Conservation (phyloP, 2,797 vertebrate species). For the Coilia nasus region DNA sequence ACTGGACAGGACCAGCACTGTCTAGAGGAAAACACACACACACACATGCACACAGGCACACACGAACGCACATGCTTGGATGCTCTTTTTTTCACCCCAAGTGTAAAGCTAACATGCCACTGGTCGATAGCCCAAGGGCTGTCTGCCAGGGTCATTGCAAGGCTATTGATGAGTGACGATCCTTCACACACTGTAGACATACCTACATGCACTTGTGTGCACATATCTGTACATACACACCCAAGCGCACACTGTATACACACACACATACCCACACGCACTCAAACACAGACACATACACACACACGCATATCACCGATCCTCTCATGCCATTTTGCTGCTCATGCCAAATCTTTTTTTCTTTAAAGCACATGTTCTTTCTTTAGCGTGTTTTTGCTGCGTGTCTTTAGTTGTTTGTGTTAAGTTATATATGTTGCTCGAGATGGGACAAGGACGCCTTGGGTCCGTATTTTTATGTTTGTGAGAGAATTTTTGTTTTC, state of each 20-base stretch:
- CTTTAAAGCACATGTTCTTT: slow-evolving; percentile 31
- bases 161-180: not conserved
- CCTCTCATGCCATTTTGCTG: slow-evolving; percentile 52
- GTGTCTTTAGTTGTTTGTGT: not conserved
- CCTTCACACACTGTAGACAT: not conserved
- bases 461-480: slow-evolving; percentile 10
- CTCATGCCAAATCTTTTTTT: slow-evolving; percentile 57
- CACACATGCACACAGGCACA: not conserved
- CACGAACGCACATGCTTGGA: not conserved
- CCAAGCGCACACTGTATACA: not conserved
- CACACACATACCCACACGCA: not conserved
- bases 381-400: not conserved
- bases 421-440: not conserved
- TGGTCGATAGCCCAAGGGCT: not conserved
- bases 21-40: too few species aligned
- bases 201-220: not conserved
- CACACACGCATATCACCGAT: not conserved
- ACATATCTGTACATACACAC: slow-evolving; percentile 12
- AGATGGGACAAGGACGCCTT: not conserved
- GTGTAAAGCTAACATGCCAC: not conserved
- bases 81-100: not conserved
- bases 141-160: not conserved
- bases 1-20: too few species aligned
- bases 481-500: slow-evolving; percentile 31
- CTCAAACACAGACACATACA: slow-evolving; percentile 18